Conservation (phyloP, 2,113 vertebrate species). For the Hydrochoerus hydrochaeris region DNA sequence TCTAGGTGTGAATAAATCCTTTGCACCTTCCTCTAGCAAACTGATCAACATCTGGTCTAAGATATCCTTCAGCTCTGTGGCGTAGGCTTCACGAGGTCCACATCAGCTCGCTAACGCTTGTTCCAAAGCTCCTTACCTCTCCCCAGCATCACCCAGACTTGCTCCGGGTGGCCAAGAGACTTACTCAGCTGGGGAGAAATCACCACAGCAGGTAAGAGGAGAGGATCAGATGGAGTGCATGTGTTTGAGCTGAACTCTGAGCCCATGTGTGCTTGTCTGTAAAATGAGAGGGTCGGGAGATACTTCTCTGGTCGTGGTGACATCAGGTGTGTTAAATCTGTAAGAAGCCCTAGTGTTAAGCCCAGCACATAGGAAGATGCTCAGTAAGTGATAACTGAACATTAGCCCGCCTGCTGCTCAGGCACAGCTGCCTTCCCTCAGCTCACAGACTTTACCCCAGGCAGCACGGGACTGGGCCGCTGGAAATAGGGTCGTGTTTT, state of each 20-base stretch:
- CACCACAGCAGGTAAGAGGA: neutral
- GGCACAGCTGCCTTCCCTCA: neutral
- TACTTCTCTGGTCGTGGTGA: neutral
- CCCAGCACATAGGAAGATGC: neutral
- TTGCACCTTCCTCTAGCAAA: constrained; percentile 33
- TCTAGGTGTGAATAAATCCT: constrained; percentile 51
- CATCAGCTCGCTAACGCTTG: neutral
- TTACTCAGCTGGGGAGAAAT: neutral
- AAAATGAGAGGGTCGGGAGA: neutral
- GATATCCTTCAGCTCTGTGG: neutral
- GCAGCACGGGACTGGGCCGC: neutral
- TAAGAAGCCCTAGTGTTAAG: neutral
- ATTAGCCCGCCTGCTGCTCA: neutral
- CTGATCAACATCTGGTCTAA: neutral
- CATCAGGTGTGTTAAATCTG: neutral
- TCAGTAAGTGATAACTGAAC: neutral
- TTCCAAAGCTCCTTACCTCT: neutral
- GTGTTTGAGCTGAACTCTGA: constrained; percentile 18
- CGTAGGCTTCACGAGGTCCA: neutral
- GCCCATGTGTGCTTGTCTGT: constrained; percentile 40
- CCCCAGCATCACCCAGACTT: neutral
- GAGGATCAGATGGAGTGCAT: constrained; percentile 17
- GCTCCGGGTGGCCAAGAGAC: neutral
- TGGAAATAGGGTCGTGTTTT: neutral
- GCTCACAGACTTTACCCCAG: neutral